Evolutionary conservation across 2,888 invertebrate species (phyloP).

Genomic region (Patella ulyssiponensis): DNA sequence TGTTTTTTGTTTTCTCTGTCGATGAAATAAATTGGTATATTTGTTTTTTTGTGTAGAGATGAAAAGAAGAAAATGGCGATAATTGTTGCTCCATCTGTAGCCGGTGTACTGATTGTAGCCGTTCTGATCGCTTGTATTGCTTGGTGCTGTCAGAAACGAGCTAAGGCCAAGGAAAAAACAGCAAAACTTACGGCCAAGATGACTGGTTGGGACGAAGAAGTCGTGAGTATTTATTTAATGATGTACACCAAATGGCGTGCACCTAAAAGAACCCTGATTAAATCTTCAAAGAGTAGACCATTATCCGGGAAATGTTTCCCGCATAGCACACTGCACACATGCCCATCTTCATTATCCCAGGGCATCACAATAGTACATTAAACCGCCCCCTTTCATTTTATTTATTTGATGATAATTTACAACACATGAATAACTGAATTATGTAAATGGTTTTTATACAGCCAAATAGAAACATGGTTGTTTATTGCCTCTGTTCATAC

Average conservation of each 20-base stretch:
- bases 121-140: slow-evolving; percentile 65
- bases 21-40: no score
- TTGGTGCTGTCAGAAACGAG: slow-evolving; percentile 82
- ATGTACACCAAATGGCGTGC: background rate
- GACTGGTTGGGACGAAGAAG: slow-evolving; percentile 82
- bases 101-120: slow-evolving; percentile 44
- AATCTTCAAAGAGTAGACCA: no score
- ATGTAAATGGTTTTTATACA: no score
- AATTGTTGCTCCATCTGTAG: slow-evolving; percentile 47
- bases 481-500: no score
- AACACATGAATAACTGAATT: no score
- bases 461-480: no score
- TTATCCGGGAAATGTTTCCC: no score
- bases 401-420: no score
- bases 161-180: slow-evolving; percentile 90
- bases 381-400: no score
- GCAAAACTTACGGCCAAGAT: slow-evolving; percentile 90
- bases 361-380: no score
- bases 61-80: slow-evolving; percentile 54
- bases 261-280: background rate
- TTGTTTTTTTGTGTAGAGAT: slow-evolving; percentile 42
- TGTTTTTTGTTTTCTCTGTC: background rate
- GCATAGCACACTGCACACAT: no score
- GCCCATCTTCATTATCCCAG: no score
- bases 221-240: slow-evolving; percentile 46